Evolutionary conservation across 1,140 invertebrate species (phyloP).

Genomic region (Homarus americanus): DNA sequence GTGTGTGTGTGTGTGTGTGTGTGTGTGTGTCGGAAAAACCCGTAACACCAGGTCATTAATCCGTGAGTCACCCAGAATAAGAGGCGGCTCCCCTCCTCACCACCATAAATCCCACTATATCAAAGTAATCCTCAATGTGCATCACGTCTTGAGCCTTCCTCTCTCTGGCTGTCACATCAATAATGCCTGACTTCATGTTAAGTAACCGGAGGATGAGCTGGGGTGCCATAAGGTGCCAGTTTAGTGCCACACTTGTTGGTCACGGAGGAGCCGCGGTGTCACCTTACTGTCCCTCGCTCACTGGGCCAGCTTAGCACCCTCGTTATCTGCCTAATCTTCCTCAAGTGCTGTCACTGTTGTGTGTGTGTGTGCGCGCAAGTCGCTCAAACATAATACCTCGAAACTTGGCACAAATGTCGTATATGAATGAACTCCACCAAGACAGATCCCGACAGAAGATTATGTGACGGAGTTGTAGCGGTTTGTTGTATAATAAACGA

Average conservation of each 20-base stretch:
- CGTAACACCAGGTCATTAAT: no score
- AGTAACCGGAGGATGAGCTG: slow-evolving; percentile 40
- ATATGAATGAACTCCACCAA: no score
- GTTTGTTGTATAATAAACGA: no score
- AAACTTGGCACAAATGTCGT: no score
- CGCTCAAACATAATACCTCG: no score
- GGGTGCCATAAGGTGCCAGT: slow-evolving; percentile 44
- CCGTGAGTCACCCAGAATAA: neutral
- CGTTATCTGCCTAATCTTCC: slow-evolving; percentile 35
- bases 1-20: slow-evolving; percentile 1
- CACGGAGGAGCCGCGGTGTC: slow-evolving; percentile 12
- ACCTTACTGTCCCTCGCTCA: neutral
- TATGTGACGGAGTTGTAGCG: no score
- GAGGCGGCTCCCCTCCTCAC: neutral
- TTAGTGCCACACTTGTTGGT: slow-evolving; percentile 31
- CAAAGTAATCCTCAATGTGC: slow-evolving; percentile 34
- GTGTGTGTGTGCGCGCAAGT: neutral
- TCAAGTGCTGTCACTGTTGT: slow-evolving; percentile 15
- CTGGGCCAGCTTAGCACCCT: slow-evolving; percentile 1
- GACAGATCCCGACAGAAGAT: no score
- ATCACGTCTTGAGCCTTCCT: slow-evolving; percentile 30
- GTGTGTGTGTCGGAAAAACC: neutral
- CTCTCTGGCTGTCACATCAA: slow-evolving; percentile 29
- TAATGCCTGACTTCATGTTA: slow-evolving; percentile 31
- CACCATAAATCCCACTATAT: slow-evolving; percentile 37